Evolutionary conservation across 2,797 vertebrate species (phyloP), one percentile per base, ranked within the genome.

Genomic region (Falco columbarius): DNA sequence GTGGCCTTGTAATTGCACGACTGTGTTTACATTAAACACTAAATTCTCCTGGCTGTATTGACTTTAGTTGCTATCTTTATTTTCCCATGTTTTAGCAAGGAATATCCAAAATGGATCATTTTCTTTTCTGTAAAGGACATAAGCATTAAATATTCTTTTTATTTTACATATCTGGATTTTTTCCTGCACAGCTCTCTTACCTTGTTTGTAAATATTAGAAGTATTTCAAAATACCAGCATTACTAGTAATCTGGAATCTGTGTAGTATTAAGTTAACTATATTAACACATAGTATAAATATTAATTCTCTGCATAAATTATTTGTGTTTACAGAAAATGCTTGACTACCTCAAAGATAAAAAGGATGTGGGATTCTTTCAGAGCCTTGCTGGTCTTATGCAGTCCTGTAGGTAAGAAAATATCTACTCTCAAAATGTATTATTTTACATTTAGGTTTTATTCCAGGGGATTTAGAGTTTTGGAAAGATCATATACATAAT

Each of bases 341-440:
- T 99, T 91, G 99, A 99, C 97, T 99, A 99, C 95, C 98, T 99
- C 93, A 99, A 99, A 97, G 99, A 99, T 90, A 99, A 99, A 94
- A 99, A 99, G 94, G 99, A 99, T 15, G 99, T 99, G 55, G 99
- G 99, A 12, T 99, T 99, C 93, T 99, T 99, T 92, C 99, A 99
- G 97, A 99, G 99, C 72, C 98, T 99, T 90, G 99, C 99, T 16
- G 99, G 99, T 79, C 98, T 99, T 73, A 99, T 99, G 99, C 99
- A 99, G 97, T 99, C 99, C 8, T 99, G 99, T 98, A 99, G 99
- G 99, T 99, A 98, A 97, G 98, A 54, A 65, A 73, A 36, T 19
- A 30, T 10, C 2, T 12, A 47, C 29, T 80, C 90, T 5, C 52
- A 95, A 81, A 70, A 17, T 10, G 5, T 30, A 21, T 79, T 90